Conservation (phyloP, 2,113 vertebrate species). For the Egretta garzetta region DNA sequence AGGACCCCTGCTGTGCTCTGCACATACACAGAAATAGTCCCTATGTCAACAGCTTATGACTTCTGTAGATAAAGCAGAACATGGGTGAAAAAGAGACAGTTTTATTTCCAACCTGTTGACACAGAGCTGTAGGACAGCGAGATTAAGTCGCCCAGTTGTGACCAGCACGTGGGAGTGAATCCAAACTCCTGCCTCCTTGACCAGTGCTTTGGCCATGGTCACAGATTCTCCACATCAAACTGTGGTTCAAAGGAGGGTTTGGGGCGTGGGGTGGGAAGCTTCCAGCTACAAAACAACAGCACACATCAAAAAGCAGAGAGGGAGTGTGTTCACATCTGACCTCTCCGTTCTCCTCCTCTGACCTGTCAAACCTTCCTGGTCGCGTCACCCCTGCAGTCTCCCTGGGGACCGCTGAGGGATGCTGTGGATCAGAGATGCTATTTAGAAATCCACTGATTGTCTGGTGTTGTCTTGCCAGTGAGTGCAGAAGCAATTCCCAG, state of each 20-base stretch:
- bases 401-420: constrained; percentile 43
- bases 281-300: background rate
- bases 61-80: background rate
- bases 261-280: background rate
- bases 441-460: background rate
- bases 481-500: background rate
- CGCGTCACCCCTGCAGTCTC: background rate
- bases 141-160: background rate
- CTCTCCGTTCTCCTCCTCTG: background rate
- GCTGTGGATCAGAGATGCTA: constrained; percentile 25
- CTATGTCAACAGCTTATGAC: background rate
- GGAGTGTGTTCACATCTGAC: background rate
- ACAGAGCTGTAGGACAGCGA: background rate
- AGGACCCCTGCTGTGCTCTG: background rate
- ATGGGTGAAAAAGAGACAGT: background rate
- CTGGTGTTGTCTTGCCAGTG: background rate
- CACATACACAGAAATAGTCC: background rate
- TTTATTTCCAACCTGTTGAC: background rate
- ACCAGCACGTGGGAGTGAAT: background rate
- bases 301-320: background rate
- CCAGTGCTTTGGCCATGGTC: rapidly evolving
- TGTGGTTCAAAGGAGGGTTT: background rate
- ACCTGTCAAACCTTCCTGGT: background rate
- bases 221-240: background rate
- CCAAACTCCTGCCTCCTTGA: background rate